Evolutionary conservation across 2,888 invertebrate species (phyloP), one percentile per base, ranked within the genome.

Genomic region (Caenorhabditis macrosperma): DNA sequence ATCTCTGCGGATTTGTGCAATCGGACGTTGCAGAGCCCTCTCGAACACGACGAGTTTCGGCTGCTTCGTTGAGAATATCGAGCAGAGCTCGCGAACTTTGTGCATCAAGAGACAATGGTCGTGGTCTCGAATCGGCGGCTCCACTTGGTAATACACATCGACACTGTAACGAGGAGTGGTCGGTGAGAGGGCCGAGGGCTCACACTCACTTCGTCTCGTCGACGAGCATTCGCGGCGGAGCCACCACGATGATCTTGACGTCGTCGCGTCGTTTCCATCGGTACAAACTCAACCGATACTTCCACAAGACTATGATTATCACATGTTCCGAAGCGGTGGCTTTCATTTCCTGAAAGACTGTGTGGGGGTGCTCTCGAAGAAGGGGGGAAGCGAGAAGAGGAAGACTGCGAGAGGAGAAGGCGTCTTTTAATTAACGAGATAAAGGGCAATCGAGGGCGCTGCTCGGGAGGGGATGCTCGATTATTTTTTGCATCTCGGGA

Each of bases 91-190:
- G 7, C 84, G 67, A 3, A 82, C 86, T 74, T 88, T 88, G 38
- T 86, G 83, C 50, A 87, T 81, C 22, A 88, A 60, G 7, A 83
- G 83, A 41, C 82, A 82, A 61, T 85, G 83, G 59, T 88, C 84
- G 50, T 84, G 82, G 33, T 88, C 88, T 38, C 84, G 80, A 41
- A 88, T 84, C 20, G 87, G 88, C 1, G 86, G 83, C 50, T 88
- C 88, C 24, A 88, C 86, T 81, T 88, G 86, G 50, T 87, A 86
- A 67, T 85, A 85, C 9, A 87, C 81, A 60, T 88, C 88, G 38
- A 88, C 80, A 52, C 88, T 88, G 54, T 48, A 85, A 82, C 26
- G 15, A 9, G 15, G 6, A 5, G n/a, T 26, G 26, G 12, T 26
- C 28, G 9, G 1, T 64, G 50, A n/a, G n/a, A n/a, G n/a, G n/a